Conservation (phyloP, 2,888 invertebrate genomes). For the Drosophila anomelani region DNA sequence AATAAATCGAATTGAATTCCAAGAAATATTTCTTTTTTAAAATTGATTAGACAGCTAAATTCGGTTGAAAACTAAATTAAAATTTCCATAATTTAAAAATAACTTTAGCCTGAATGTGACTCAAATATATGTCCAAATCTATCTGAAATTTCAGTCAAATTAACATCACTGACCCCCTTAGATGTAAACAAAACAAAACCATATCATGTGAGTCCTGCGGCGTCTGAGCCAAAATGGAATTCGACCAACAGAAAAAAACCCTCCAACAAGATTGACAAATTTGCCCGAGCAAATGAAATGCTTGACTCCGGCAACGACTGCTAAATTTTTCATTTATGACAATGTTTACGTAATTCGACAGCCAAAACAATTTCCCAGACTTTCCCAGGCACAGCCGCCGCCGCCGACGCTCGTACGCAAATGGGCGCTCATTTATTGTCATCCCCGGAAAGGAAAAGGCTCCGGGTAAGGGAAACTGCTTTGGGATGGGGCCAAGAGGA, state of each 20-base stretch:
- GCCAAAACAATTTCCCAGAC: slow-evolving; percentile 66
- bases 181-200: slow-evolving; percentile 40
- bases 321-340: slow-evolving; percentile 78
- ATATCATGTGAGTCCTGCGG: slow-evolving; percentile 58
- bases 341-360: slow-evolving; percentile 80
- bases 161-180: slow-evolving; percentile 5
- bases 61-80: background rate
- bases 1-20: no score
- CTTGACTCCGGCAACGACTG: slow-evolving; percentile 45
- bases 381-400: background rate
- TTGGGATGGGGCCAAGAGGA: background rate
- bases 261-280: slow-evolving; percentile 73
- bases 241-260: slow-evolving; percentile 24
- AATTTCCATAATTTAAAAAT: background rate
- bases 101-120: background rate
- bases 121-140: background rate
- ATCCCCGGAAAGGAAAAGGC: slow-evolving; percentile 28
- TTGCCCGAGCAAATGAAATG: slow-evolving; percentile 70
- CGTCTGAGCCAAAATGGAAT: slow-evolving; percentile 42
- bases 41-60: no score
- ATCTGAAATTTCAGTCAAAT: background rate
- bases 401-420: slow-evolving; percentile 51
- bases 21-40: no score
- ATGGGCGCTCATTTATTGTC: slow-evolving; percentile 72
- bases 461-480: background rate